Conservation (phyloP, 2,797 vertebrate genomes). For the Heliangelus exortis region DNA sequence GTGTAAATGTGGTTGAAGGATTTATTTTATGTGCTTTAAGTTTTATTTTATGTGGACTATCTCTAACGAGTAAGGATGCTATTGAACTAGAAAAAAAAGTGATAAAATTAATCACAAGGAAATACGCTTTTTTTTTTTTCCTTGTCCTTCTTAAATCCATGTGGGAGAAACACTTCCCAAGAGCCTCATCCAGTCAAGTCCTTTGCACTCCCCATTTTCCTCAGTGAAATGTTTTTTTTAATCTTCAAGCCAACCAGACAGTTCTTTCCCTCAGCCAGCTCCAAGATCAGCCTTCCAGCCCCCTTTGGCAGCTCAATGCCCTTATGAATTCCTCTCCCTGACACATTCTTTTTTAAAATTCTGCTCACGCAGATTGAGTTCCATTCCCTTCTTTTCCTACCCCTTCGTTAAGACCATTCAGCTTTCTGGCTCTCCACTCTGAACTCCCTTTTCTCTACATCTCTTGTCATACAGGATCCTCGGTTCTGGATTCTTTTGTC, state of each 20-base stretch:
- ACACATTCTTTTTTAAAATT: background rate
- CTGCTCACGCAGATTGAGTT: background rate
- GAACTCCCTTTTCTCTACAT: background rate
- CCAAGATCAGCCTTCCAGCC: background rate
- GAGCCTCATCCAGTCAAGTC: conserved; percentile 15
- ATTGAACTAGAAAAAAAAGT: background rate
- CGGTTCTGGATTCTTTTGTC: background rate
- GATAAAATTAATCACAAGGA: background rate
- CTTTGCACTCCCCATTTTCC: conserved; percentile 16
- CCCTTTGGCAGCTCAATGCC: background rate
- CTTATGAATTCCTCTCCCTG: background rate
- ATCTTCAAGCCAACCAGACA: background rate
- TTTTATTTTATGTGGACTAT: background rate
- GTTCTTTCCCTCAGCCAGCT: background rate
- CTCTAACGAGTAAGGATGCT: background rate
- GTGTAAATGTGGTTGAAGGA: background rate
- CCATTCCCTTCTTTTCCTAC: background rate
- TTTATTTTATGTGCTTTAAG: background rate
- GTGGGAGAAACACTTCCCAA: background rate
- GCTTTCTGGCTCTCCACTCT: background rate
- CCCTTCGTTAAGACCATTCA: background rate
- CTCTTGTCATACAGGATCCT: background rate
- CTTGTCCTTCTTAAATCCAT: background rate
- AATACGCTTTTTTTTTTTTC: conserved; percentile 9
- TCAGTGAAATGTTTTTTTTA: background rate